phyloP scores from a whole-genome alignment of 2,797 vertebrate species.

The Anolis apletophallus region DNA sequence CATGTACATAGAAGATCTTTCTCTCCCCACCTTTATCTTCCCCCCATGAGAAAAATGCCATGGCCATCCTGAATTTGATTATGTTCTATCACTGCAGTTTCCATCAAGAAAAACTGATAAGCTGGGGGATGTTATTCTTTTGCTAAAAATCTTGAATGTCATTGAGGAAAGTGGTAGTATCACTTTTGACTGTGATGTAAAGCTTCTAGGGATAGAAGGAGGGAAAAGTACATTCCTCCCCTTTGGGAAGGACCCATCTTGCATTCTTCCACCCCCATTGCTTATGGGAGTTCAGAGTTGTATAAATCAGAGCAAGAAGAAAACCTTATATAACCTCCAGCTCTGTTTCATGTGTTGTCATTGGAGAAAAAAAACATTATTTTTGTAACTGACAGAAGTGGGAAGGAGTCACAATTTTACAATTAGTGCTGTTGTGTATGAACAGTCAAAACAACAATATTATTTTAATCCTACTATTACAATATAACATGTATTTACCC shows the following conservation, averaged over 20 bases:
- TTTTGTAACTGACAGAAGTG: slow-evolving; percentile 7
- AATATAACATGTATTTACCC: neutral
- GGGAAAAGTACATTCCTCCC: neutral
- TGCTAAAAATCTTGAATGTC: neutral
- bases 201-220: neutral
- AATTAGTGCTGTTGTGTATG: neutral
- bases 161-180: neutral
- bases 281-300: neutral
- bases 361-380: neutral
- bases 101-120: neutral
- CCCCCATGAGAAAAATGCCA: too few relatives aligned
- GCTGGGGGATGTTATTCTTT: neutral
- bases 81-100: neutral
- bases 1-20: too few relatives aligned
- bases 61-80: neutral
- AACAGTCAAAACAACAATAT: neutral
- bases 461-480: neutral
- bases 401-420: neutral
- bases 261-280: neutral
- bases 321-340: neutral
- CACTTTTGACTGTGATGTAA: neutral
- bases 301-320: neutral
- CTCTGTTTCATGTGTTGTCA: neutral
- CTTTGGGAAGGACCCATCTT: neutral
- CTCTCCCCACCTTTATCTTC: neutral